Evolutionary conservation across 2,113 vertebrate genomes (phyloP).

Genomic region (Uria aalge): DNA sequence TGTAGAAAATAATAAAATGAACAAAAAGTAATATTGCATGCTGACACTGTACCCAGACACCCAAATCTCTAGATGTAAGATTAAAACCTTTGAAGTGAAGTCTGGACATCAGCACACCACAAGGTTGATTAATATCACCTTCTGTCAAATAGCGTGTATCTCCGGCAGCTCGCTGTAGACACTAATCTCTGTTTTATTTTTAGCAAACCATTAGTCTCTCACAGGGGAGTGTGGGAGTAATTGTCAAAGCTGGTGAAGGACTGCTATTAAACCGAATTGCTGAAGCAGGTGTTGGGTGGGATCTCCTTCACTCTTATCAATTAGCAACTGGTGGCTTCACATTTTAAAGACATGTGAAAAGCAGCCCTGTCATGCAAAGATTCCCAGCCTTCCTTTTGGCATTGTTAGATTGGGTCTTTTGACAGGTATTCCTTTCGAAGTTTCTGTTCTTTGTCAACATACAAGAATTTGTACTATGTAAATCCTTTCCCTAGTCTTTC

Average conservation of each 20-base stretch:
- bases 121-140: neutral
- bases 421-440: neutral
- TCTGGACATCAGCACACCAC: neutral
- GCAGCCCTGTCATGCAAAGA: neutral
- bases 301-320: conserved; percentile 36
- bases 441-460: neutral
- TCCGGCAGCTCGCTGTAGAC: neutral
- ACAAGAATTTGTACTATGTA: neutral
- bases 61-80: neutral
- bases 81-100: neutral
- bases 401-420: neutral
- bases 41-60: neutral
- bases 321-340: conserved; percentile 46
- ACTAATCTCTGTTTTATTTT: conserved; percentile 74
- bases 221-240: conserved; percentile 71
- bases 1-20: neutral
- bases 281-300: conserved; percentile 65
- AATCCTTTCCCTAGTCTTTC: neutral
- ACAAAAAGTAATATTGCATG: neutral
- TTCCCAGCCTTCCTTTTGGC: neutral
- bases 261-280: conserved; percentile 66
- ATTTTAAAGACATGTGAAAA: conserved; percentile 53
- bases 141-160: neutral
- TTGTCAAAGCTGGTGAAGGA: conserved; percentile 70
- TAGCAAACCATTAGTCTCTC: conserved; percentile 78